phyloP scores from a whole-genome alignment of 2,888 invertebrate genomes.

The Cryptophagus acutangulus region DNA sequence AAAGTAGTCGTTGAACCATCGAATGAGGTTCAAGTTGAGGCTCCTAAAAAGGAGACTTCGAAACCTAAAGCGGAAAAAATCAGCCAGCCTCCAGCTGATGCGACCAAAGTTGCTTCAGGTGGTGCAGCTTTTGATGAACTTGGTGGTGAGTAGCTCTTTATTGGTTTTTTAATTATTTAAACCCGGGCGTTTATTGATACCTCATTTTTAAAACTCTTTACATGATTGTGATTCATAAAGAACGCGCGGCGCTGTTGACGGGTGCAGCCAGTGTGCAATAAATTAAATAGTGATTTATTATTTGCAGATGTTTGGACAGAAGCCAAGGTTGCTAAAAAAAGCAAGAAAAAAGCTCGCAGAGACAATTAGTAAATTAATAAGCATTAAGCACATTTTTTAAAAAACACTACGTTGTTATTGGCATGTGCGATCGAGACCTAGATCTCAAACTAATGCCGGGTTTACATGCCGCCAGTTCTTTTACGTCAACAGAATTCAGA shows the following conservation, averaged over 20 bases:
- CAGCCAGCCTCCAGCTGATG: constrained; percentile 17
- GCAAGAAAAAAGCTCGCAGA: constrained; percentile 72
- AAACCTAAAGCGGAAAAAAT: constrained; percentile 32
- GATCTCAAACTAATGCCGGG: not conserved
- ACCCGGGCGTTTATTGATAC: no score
- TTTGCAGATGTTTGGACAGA: constrained; percentile 69
- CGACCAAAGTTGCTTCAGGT: constrained; percentile 17
- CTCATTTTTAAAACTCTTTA: no score
- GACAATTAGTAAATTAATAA: constrained; percentile 52
- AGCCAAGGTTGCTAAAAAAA: constrained; percentile 66
- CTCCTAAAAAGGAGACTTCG: constrained; percentile 16
- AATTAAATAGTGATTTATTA: constrained; percentile 14
- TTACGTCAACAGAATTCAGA: constrained; percentile 1
- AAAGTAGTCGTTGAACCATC: constrained; percentile 22
- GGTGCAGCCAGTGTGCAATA: not conserved
- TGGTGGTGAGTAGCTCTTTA: constrained; percentile 49
- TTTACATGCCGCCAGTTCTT: no score
- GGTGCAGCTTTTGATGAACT: constrained; percentile 56
- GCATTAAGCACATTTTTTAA: not conserved
- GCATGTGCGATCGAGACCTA: not conserved
- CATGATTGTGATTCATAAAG: not conserved
- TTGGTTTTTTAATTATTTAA: no score
- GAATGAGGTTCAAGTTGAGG: constrained; percentile 25
- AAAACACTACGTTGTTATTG: constrained; percentile 1
- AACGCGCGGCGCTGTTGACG: not conserved